Percentiles rank a stretch among this genome's conserved stretches.
Evolutionary conservation across 2,797 vertebrate species (phyloP).

Genomic region (Gobio occitaniae): DNA sequence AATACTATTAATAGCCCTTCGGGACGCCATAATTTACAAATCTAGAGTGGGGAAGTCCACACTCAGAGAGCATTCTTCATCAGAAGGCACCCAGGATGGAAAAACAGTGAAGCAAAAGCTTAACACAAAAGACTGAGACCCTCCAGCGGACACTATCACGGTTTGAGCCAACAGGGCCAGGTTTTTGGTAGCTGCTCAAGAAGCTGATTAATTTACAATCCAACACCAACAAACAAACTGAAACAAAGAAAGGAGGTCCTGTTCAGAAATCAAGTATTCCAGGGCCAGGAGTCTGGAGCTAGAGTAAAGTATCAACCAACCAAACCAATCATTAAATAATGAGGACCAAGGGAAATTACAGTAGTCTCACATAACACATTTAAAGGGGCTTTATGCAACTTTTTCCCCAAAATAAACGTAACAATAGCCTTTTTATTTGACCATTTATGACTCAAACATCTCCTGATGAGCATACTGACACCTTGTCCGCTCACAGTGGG

Average conservation of each 20-base stretch:
- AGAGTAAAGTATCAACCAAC: background rate
- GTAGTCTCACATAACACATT: background rate
- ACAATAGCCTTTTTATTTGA: too few relatives aligned
- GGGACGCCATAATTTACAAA: slow-evolving; percentile 23
- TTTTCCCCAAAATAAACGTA: too few relatives aligned
- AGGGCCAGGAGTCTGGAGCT: background rate
- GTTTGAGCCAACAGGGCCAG: background rate
- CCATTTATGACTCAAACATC: too few relatives aligned
- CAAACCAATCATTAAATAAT: background rate
- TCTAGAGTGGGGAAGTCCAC: slow-evolving; percentile 2
- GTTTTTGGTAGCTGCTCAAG: slow-evolving; percentile 6
- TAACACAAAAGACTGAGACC: background rate
- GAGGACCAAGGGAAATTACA: background rate
- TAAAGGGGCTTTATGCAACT: too few relatives aligned
- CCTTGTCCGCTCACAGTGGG: too few relatives aligned
- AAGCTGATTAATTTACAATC: background rate
- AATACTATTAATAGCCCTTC: slow-evolving; percentile 35
- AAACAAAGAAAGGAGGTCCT: slow-evolving; percentile 20
- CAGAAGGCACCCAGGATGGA: slow-evolving; percentile 7
- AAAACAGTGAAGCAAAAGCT: slow-evolving; percentile 27
- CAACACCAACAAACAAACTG: background rate
- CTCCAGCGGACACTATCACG: background rate
- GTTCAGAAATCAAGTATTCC: background rate
- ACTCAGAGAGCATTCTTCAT: slow-evolving; percentile 30
- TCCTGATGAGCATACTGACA: too few relatives aligned